These are phyloP conservation scores for Phenganax stokvisi DNA, from an alignment of 92 coral and sea anemone species.

Conservation along the genomic window DNA sequence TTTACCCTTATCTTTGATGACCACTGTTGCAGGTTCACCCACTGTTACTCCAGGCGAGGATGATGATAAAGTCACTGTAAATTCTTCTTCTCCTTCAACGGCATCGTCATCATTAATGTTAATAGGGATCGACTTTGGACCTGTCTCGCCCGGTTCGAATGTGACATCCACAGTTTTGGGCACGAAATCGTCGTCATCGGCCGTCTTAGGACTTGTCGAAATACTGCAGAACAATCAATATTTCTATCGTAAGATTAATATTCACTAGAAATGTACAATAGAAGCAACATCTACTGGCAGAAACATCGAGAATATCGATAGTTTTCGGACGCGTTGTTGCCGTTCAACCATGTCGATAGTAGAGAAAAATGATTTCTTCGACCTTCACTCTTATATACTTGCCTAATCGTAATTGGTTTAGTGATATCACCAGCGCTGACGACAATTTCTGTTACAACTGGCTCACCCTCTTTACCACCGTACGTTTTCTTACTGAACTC, in stretches of 20 bases:
- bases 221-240: background rate
- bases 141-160: conserved; percentile 30
- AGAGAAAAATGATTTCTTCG: background rate
- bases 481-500: background rate
- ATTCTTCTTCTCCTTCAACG: conserved; percentile 28
- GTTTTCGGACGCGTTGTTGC: background rate
- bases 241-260: background rate
- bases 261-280: background rate
- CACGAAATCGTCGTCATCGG: conserved; percentile 13
- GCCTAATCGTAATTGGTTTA: background rate
- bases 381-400: background rate
- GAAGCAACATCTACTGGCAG: background rate
- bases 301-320: no score
- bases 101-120: conserved; percentile 11
- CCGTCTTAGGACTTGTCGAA: conserved; percentile 4
- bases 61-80: conserved; percentile 15
- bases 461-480: conserved; percentile 1
- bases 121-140: conserved; percentile 22
- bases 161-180: background rate
- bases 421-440: background rate
- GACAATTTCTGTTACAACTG: background rate
- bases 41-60: conserved; percentile 11
- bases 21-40: conserved; percentile 17
- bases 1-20: conserved; percentile 15
- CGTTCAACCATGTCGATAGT: background rate